Evolutionary conservation across 2,888 invertebrate species (phyloP), one percentile per base, ranked within the genome.

Genomic region (Melipona bicolor): DNA sequence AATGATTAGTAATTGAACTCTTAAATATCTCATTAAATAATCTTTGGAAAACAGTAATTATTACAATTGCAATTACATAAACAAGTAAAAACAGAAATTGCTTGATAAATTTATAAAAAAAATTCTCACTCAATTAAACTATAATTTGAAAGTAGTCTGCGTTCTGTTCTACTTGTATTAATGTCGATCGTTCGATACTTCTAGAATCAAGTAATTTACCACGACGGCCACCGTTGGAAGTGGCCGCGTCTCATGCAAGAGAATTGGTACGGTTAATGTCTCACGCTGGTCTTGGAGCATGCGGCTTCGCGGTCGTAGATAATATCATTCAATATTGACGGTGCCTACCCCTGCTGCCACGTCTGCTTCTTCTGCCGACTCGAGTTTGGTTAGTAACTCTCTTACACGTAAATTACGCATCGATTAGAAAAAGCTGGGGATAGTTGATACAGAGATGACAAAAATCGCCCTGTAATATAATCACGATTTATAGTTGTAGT

Each of bases 221-320:
- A 88, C 97, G 98, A 94, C 97, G 97, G 92, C 98, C 99, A 70
- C 98, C 99, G 50, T 96, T 99, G 93, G 99, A 99, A 95, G 97
- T 98, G 93, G 98, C 98, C 93, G 97, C 98, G 94, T 97, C 97
- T 89, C 99, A 99, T 95, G 97, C 98, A 88, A 97, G 97, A 92
- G 97, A 98, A 95, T 96, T 99, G 92, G 96, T 99, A 93, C 97
- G 97, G 89, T 96, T 98, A 93, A 99, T 99, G 98, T 97, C 98
- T 88, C 97, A 97, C 93, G 96, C 97, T 88, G 98, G 98, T 84
- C 96, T 99, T 88, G 99, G 99, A 93, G 97, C 98, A 83, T 98
- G 98, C 96, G 99, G 99, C 95, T 99, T 99, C 95, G 98, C 98
- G 92, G 98, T 97, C 95, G 97, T 99, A 93, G 96, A 97, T 93